Evolutionary conservation across 2,113 vertebrate genomes (phyloP).

Genomic region (Castor canadensis): DNA sequence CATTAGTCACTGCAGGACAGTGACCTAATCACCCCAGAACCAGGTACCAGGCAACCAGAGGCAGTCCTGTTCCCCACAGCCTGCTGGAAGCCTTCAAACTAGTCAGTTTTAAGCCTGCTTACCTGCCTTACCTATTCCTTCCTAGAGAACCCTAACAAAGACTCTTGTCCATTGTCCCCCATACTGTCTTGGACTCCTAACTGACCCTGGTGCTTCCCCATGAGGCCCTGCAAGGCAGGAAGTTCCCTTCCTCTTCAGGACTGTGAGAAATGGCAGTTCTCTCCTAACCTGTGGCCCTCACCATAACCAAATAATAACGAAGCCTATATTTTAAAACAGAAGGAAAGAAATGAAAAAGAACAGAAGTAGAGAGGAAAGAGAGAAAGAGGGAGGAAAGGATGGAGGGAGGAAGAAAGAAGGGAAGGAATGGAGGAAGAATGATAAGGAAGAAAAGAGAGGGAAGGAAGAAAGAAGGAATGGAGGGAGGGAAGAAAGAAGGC

Average conservation of each 20-base stretch:
- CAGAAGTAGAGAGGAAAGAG: neutral
- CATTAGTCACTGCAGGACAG: neutral
- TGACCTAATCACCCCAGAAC: neutral
- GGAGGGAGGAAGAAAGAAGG: neutral
- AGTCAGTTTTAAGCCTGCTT: too few species aligned
- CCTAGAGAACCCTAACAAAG: neutral
- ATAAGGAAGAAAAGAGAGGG: neutral
- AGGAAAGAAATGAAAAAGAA: neutral
- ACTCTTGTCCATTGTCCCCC: neutral
- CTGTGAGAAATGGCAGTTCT: neutral
- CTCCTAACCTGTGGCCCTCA: neutral
- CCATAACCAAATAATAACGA: neutral
- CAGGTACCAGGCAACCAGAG: neutral
- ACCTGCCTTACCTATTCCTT: neutral
- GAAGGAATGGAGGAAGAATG: neutral
- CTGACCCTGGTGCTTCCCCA: accelerated
- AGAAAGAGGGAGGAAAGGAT: neutral
- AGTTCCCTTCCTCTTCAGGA: neutral
- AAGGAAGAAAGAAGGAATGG: too few species aligned
- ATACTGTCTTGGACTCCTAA: neutral
- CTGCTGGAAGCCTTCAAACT: neutral
- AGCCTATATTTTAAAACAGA: neutral
- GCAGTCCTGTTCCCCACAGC: neutral
- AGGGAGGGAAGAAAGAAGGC: too few species aligned
- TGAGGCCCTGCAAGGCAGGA: accelerated